Conservation (phyloP, 2,113 vertebrate species). For the Polypterus senegalus region DNA sequence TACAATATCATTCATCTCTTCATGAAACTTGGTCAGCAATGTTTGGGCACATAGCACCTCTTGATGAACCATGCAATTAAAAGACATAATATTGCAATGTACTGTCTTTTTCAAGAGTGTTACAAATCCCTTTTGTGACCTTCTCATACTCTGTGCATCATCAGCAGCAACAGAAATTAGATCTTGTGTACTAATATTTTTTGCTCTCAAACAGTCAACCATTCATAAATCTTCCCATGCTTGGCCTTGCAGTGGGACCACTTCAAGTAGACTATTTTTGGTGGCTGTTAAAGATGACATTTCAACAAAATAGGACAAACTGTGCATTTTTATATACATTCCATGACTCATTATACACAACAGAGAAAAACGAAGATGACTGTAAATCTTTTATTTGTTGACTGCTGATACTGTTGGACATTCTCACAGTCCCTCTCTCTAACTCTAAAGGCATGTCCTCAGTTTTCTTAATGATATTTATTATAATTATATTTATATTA, state of each 20-base stretch:
- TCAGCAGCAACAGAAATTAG: constrained; percentile 21
- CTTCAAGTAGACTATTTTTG: constrained; percentile 12
- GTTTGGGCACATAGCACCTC: constrained; percentile 15
- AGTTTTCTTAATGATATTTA: constrained; percentile 24
- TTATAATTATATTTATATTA: constrained; percentile 31
- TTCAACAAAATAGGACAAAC: constrained; percentile 10
- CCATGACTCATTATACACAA: constrained; percentile 15
- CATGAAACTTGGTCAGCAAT: constrained; percentile 6
- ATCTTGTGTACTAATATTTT: constrained; percentile 17
- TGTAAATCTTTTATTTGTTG: constrained; percentile 21
- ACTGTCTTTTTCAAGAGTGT: constrained; percentile 17
- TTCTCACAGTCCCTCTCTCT: constrained; percentile 27
- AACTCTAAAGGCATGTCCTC: constrained; percentile 21
- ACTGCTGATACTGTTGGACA: constrained; percentile 21
- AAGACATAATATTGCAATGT: constrained; percentile 13
- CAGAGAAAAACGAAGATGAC: constrained; percentile 15
- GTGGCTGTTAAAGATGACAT: constrained; percentile 14
- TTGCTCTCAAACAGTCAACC: constrained; percentile 13
- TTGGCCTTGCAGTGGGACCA: constrained; percentile 3
- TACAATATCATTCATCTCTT: constrained; percentile 26
- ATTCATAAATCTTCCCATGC: constrained; percentile 16
- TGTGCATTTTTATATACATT: constrained; percentile 18
- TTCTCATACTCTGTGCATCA: constrained; percentile 24
- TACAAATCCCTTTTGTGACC: constrained; percentile 26
- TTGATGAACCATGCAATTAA: constrained; percentile 24